Conservation (phyloP, 1,140 invertebrate genomes). For the Diabrotica virgifera region DNA sequence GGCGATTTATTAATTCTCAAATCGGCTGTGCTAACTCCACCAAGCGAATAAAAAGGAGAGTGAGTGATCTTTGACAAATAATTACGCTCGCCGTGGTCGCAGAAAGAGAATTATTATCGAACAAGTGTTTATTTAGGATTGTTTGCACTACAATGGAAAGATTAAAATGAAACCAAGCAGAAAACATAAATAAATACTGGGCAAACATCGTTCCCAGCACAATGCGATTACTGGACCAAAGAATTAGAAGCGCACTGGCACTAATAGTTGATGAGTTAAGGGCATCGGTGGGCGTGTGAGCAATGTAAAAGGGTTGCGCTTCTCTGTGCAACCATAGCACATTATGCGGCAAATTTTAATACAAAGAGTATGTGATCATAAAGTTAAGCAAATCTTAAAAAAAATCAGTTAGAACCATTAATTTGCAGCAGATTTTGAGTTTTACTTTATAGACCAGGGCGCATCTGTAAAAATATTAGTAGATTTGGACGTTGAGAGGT, state of each 20-base stretch:
- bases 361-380: too few relatives aligned
- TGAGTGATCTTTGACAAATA: slow-evolving; percentile 32
- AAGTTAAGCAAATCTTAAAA: too few relatives aligned
- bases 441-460: too few relatives aligned
- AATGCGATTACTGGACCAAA: slow-evolving; percentile 39
- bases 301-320: not conserved
- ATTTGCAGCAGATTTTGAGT: too few relatives aligned
- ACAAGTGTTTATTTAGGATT: slow-evolving; percentile 43
- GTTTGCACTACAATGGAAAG: slow-evolving; percentile 39
- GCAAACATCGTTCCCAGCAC: slow-evolving; percentile 39
- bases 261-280: not conserved
- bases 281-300: not conserved
- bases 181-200: slow-evolving; percentile 43
- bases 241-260: slow-evolving; percentile 14
- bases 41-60: slow-evolving; percentile 18
- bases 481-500: too few relatives aligned
- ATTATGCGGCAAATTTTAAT: too few relatives aligned
- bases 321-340: too few relatives aligned
- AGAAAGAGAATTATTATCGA: slow-evolving; percentile 35
- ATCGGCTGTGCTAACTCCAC: slow-evolving; percentile 4
- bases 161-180: slow-evolving; percentile 44
- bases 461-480: too few relatives aligned
- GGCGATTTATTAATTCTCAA: slow-evolving; percentile 18
- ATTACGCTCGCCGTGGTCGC: slow-evolving; percentile 30
- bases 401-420: too few relatives aligned